Evolutionary conservation across 1,140 invertebrate genomes (phyloP).

Genomic region (Zaprionus gabonicus): DNA sequence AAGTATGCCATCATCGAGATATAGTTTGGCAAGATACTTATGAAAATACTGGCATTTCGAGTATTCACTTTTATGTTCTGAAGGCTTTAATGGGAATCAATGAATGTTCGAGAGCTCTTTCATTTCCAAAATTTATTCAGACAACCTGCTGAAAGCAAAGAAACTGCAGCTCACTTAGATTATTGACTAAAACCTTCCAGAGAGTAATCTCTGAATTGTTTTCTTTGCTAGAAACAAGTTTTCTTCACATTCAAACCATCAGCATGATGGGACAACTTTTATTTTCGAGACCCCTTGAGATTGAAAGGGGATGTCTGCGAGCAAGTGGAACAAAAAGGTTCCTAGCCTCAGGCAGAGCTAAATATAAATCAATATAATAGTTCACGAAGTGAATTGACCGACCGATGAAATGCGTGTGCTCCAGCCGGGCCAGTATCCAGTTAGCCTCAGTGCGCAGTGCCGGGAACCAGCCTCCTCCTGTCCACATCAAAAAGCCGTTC

Average conservation of each 20-base stretch:
- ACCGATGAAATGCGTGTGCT: neutral
- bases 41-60: no score
- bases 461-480: conserved; percentile 42
- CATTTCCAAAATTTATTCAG: neutral
- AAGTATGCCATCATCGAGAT: neutral
- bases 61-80: neutral
- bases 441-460: conserved; percentile 6
- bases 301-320: neutral
- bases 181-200: neutral
- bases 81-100: neutral
- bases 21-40: no score
- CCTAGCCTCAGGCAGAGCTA: conserved; percentile 5
- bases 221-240: conserved; percentile 25
- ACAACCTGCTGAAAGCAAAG: neutral
- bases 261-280: conserved; percentile 33
- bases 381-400: neutral
- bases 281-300: neutral
- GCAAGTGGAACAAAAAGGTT: neutral
- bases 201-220: neutral
- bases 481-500: conserved; percentile 16
- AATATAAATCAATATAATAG: conserved; percentile 11
- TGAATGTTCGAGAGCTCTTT: neutral
- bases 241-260: conserved; percentile 7
- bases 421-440: neutral
- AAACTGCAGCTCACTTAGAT: neutral